Evolutionary conservation across 2,888 invertebrate species (phyloP).

Genomic region (Rotaria sp.): DNA sequence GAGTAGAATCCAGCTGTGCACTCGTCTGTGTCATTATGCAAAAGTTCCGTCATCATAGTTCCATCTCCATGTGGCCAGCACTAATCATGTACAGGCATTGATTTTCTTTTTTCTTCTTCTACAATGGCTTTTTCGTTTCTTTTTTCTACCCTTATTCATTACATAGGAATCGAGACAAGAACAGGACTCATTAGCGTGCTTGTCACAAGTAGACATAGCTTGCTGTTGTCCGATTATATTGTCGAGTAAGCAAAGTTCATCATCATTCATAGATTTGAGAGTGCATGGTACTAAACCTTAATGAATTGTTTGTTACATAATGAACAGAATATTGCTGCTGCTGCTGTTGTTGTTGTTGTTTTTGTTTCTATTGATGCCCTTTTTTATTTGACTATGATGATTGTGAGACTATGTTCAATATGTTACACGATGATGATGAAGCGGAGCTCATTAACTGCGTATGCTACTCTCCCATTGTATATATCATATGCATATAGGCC

Average conservation of each 20-base stretch:
- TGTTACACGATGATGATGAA: conserved; percentile 3
- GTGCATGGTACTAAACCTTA: not conserved
- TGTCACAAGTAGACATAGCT: not conserved
- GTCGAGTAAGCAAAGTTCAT: conserved; percentile 2
- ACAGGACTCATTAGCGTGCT: not conserved
- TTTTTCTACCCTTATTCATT: not conserved
- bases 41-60: not conserved
- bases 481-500: not conserved
- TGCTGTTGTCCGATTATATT: not conserved
- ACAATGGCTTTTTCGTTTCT: not conserved
- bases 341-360: not conserved
- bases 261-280: not conserved
- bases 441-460: not conserved
- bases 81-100: not conserved
- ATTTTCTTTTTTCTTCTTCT: not conserved
- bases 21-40: conserved; percentile 13
- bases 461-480: not conserved
- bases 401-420: conserved; percentile 5
- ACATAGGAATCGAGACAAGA: not conserved
- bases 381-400: not conserved
- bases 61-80: not conserved
- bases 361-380: not conserved
- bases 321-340: not conserved
- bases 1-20: not conserved
- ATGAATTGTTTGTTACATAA: not conserved